These are phyloP conservation scores for Takifugu ocellatus DNA, from an alignment of 2,797 vertebrate genomes.

Conservation along the genomic window DNA sequence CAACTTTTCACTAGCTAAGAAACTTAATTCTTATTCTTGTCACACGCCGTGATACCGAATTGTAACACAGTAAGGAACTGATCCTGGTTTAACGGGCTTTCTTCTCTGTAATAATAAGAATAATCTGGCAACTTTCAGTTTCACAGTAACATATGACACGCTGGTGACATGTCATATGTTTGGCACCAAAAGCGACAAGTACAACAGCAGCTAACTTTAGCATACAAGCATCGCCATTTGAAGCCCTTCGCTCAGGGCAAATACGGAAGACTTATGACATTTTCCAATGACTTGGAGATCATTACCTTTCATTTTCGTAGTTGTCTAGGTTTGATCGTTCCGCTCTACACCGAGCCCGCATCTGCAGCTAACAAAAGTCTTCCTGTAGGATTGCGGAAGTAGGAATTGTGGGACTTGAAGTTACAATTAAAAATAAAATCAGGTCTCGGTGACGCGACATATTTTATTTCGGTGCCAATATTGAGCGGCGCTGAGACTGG, in stretches of 20 bases:
- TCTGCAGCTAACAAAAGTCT: constrained; percentile 12
- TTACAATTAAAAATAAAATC: constrained; percentile 10
- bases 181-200: too few relatives aligned
- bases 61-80: neutral
- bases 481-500: too few relatives aligned
- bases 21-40: neutral
- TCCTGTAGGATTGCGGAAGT: constrained; percentile 41
- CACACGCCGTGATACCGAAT: neutral
- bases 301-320: constrained; percentile 55
- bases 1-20: neutral
- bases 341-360: constrained; percentile 11
- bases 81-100: too few relatives aligned
- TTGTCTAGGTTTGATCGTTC: constrained; percentile 12
- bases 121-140: too few relatives aligned
- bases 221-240: neutral
- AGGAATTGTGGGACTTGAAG: constrained; percentile 58
- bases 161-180: too few relatives aligned
- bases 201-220: constrained; percentile 27
- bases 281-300: neutral
- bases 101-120: too few relatives aligned
- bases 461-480: too few relatives aligned
- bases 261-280: neutral
- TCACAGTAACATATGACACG: too few relatives aligned
- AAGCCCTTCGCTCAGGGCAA: neutral
- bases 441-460: too few relatives aligned